Conservation (phyloP, 2,113 vertebrate species). For the Campylorhamphus procurvoides region DNA sequence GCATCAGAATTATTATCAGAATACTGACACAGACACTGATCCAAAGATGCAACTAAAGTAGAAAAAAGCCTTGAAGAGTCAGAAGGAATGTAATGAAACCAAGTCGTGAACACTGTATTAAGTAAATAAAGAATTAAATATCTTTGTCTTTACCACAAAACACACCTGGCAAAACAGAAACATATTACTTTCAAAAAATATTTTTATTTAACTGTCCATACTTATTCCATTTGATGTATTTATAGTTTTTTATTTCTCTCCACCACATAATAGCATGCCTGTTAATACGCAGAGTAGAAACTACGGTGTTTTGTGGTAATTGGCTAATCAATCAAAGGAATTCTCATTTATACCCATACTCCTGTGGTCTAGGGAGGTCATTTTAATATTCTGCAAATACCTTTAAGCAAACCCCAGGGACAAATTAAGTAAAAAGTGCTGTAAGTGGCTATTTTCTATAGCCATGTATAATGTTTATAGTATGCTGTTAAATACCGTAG, state of each 20-base stretch:
- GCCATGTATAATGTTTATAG: background rate
- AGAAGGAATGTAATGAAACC: background rate
- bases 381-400: constrained; percentile 56
- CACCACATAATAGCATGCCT: background rate
- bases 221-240: background rate
- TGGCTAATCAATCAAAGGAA: constrained; percentile 63
- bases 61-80: rapidly evolving
- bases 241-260: constrained; percentile 28
- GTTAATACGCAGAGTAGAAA: constrained; percentile 45
- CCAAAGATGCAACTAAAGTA: background rate
- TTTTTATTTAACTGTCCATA: background rate
- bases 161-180: background rate
- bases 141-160: background rate
- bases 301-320: constrained; percentile 41
- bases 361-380: constrained; percentile 30
- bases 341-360: constrained; percentile 33
- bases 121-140: background rate
- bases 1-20: background rate
- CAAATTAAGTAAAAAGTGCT: background rate
- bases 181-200: background rate
- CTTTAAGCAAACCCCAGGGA: constrained; percentile 12
- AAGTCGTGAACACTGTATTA: background rate
- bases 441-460: background rate
- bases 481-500: background rate
- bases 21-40: background rate